These are phyloP conservation scores for Caenorhabditis panamensis DNA, from an alignment of 2,888 invertebrate species.

Conservation along the genomic window DNA sequence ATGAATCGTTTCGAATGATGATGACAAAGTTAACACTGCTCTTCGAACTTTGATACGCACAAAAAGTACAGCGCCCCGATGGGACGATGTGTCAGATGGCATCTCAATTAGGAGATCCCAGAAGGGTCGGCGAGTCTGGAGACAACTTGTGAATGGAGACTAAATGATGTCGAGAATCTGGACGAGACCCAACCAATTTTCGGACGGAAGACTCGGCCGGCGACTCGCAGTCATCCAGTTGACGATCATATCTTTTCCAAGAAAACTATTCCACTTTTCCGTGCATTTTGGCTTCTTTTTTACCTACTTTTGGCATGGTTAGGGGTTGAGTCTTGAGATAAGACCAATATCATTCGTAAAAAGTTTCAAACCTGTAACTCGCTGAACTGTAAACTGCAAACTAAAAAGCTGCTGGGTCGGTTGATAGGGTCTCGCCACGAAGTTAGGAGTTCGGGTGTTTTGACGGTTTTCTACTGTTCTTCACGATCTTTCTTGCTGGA, in stretches of 20 bases:
- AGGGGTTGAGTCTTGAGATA: no score
- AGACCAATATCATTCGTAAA: no score
- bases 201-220: constrained; percentile 9
- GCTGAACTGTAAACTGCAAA: no score
- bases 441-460: no score
- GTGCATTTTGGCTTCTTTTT: no score
- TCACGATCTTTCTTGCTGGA: no score
- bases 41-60: constrained; percentile 40
- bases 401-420: no score
- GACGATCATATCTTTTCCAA: constrained; percentile 19
- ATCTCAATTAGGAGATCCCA: constrained; percentile 55
- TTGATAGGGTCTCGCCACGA: no score
- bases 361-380: no score
- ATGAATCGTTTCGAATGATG: constrained; percentile 20
- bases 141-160: constrained; percentile 51
- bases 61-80: constrained; percentile 33
- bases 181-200: constrained; percentile 32
- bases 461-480: no score
- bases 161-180: constrained; percentile 44
- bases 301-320: no score
- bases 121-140: constrained; percentile 2
- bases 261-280: not conserved
- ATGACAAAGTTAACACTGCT: constrained; percentile 9
- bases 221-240: not conserved
- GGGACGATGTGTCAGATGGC: constrained; percentile 29